These are phyloP conservation scores for Sturnus vulgaris DNA, from an alignment of 2,113 vertebrate genomes.

Conservation along the genomic window DNA sequence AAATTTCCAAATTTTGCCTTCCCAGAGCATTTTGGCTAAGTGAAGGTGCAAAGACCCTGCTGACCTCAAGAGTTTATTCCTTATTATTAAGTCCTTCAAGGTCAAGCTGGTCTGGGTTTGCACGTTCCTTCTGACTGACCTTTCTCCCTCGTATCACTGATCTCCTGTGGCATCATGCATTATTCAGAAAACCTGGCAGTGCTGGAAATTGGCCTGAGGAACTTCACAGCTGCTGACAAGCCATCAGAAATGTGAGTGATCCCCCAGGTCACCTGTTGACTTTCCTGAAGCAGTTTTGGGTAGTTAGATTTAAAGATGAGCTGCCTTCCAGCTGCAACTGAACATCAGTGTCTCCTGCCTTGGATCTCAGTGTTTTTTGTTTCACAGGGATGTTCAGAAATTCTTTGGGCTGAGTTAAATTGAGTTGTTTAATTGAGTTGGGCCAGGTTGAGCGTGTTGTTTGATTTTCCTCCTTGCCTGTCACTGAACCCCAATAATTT, in stretches of 20 bases:
- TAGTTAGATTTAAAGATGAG: neutral
- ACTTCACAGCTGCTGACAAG: neutral
- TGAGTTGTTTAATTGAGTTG: neutral
- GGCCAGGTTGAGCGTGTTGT: neutral
- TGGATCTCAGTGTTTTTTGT: rapidly evolving
- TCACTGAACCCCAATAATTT: neutral
- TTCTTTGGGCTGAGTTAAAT: neutral
- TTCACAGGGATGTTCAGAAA: neutral
- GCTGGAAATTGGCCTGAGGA: neutral
- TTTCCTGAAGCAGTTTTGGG: neutral
- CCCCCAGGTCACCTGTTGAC: neutral
- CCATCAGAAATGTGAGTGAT: neutral
- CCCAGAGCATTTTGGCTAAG: neutral
- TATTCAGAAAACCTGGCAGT: neutral
- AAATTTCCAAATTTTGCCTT: neutral
- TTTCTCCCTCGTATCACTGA: neutral
- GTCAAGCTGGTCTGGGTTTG: neutral
- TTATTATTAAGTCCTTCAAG: neutral
- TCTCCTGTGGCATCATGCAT: neutral
- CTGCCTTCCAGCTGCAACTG: neutral
- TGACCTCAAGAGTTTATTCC: neutral
- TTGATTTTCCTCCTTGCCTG: neutral
- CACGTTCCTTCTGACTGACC: neutral
- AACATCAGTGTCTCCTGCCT: neutral
- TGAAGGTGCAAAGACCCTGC: neutral